Conservation (phyloP, 2,888 invertebrate genomes). For the Noctua janthina region DNA sequence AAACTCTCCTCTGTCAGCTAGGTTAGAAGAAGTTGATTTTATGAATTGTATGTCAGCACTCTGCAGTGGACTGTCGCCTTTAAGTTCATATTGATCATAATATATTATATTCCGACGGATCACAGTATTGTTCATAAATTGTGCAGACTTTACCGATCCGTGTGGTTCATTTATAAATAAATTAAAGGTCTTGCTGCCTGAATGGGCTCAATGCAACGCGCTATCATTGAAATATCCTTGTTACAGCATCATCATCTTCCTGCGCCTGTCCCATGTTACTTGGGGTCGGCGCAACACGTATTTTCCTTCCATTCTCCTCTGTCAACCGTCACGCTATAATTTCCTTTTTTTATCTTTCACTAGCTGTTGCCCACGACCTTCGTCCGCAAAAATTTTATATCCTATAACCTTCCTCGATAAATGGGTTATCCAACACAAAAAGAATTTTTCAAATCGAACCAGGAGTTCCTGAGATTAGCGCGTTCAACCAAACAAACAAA, state of each 20-base stretch:
- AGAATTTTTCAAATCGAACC: too few species aligned
- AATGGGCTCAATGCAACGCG: constrained; percentile 5
- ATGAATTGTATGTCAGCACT: neutral
- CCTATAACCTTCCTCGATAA: too few species aligned
- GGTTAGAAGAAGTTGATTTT: neutral
- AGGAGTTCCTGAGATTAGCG: too few species aligned
- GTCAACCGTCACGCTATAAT: too few species aligned
- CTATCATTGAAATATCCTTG: constrained; percentile 3
- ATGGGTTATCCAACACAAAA: too few species aligned
- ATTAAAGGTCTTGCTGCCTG: constrained; percentile 18
- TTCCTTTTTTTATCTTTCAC: too few species aligned
- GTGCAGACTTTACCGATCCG: constrained; percentile 11
- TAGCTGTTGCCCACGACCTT: too few species aligned
- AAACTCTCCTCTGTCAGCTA: neutral
- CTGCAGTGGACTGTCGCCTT: neutral
- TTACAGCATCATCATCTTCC: neutral
- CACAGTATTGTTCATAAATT: constrained; percentile 38
- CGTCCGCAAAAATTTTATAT: too few species aligned
- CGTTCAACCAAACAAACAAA: too few species aligned
- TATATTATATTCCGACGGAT: constrained; percentile 28
- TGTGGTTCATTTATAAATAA: constrained; percentile 40
- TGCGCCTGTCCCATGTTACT: too few species aligned
- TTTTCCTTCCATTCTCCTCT: too few species aligned
- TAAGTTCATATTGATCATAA: constrained; percentile 18
- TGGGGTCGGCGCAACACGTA: too few species aligned